Evolutionary conservation across 2,888 invertebrate species (phyloP).

Genomic region (Nudaria mundana): DNA sequence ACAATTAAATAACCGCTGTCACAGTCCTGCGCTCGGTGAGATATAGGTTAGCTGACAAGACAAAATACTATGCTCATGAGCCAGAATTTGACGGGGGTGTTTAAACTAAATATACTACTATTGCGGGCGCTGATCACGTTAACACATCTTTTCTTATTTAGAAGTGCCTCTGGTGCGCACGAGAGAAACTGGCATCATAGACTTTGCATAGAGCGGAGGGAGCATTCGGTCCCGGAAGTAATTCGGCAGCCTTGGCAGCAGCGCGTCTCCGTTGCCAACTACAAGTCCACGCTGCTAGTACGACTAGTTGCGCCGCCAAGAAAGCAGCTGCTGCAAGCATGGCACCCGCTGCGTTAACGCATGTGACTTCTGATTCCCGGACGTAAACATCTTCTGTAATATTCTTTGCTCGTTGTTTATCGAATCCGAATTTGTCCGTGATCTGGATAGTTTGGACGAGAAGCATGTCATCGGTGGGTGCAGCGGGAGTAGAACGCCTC

Average conservation of each 20-base stretch:
- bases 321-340: constrained; percentile 93
- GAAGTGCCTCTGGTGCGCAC: constrained; percentile 83
- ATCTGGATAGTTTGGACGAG: constrained; percentile 95
- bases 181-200: constrained; percentile 92
- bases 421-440: constrained; percentile 95
- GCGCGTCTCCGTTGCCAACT: constrained; percentile 90
- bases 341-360: constrained; percentile 89
- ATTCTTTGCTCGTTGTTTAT: constrained; percentile 84
- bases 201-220: constrained; percentile 88
- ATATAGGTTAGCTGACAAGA: constrained; percentile 42
- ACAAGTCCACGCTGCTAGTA: constrained; percentile 94
- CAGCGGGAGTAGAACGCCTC: constrained; percentile 84
- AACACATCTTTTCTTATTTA: constrained; percentile 59
- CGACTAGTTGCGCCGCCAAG: constrained; percentile 91
- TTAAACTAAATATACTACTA: constrained; percentile 78
- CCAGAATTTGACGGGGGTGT: constrained; percentile 69
- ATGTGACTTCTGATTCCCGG: constrained; percentile 82
- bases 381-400: constrained; percentile 87
- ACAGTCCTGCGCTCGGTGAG: constrained; percentile 59
- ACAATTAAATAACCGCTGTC: constrained; percentile 70
- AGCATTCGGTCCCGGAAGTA: constrained; percentile 83
- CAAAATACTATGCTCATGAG: constrained; percentile 48
- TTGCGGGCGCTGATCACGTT: constrained; percentile 75
- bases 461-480: constrained; percentile 88
- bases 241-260: constrained; percentile 84